Conservation (phyloP, 1,140 invertebrate genomes). For the Aphelenchoides besseyi region DNA sequence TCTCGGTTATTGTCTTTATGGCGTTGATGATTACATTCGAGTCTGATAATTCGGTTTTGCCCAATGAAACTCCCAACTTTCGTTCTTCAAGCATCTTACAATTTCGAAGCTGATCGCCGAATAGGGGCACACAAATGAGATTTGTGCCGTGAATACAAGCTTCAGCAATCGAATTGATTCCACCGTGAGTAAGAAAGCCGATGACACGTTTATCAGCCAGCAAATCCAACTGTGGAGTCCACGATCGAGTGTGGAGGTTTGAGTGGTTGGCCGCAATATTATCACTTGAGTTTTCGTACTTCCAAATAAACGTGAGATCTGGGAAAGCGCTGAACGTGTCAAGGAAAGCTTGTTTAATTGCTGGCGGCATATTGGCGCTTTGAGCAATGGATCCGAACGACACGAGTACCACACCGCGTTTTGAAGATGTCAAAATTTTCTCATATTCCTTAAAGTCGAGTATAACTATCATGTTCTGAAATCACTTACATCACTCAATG, state of each 20-base stretch:
- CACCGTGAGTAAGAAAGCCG: not conserved
- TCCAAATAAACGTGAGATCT: conserved; percentile 49
- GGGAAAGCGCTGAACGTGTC: conserved; percentile 39
- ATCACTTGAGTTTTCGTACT: conserved; percentile 45
- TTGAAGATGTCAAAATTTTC: conserved; percentile 7
- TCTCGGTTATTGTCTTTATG: not conserved
- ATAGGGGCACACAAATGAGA: not conserved
- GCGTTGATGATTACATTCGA: not conserved
- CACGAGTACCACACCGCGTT: conserved; percentile 37
- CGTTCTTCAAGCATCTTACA: conserved; percentile 14
- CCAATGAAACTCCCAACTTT: not conserved
- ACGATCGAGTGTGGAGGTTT: conserved; percentile 40
- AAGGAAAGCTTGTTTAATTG: conserved; percentile 34
- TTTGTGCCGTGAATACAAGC: not conserved
- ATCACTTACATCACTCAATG: not conserved
- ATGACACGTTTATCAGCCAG: conserved; percentile 7
- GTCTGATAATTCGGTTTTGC: not conserved
- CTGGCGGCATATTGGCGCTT: conserved; percentile 34
- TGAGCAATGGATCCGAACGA: conserved; percentile 49
- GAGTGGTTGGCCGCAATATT: conserved; percentile 24
- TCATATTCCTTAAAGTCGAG: conserved; percentile 17
- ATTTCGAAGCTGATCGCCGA: conserved; percentile 15
- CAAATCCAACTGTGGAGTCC: conserved; percentile 48
- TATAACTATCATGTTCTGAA: not conserved
- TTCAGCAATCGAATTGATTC: conserved; percentile 10